Evolutionary conservation across 2,797 vertebrate species (phyloP).

Genomic region (Arctocebus calabarensis): DNA sequence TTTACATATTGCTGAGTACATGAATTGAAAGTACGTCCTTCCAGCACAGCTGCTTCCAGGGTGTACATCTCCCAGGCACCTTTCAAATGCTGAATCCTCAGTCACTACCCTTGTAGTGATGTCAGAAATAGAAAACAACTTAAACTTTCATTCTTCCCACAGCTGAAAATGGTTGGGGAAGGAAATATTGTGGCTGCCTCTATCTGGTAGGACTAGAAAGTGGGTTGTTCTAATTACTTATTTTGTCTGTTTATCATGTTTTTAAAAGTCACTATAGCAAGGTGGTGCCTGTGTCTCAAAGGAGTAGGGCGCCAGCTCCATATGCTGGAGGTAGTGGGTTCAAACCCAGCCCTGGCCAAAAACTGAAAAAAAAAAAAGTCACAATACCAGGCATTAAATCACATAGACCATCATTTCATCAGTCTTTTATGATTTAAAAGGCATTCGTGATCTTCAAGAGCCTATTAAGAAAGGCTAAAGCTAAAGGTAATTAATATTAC

Average conservation of each 20-base stretch:
- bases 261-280: constrained; percentile 38
- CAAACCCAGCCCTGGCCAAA: too few relatives aligned
- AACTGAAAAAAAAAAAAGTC: not conserved
- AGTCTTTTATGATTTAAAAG: constrained; percentile 7
- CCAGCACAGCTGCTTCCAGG: constrained; percentile 65
- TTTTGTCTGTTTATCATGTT: not conserved
- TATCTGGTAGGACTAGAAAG: not conserved
- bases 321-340: too few relatives aligned
- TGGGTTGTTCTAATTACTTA: not conserved
- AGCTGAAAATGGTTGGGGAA: not conserved
- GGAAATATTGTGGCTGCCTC: not conserved
- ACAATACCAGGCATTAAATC: not conserved
- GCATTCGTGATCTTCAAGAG: constrained; percentile 26
- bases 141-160: not conserved
- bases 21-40: not conserved
- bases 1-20: constrained; percentile 78
- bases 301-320: too few relatives aligned
- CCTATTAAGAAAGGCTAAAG: not conserved
- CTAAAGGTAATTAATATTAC: not conserved
- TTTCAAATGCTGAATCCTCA: constrained; percentile 8
- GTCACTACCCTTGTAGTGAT: not conserved
- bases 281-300: too few relatives aligned
- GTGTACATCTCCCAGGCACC: not conserved
- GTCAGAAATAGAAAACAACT: constrained; percentile 42
- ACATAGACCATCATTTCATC: not conserved